Conservation (phyloP, 2,888 invertebrate species). For the Melinaea menophilus region DNA sequence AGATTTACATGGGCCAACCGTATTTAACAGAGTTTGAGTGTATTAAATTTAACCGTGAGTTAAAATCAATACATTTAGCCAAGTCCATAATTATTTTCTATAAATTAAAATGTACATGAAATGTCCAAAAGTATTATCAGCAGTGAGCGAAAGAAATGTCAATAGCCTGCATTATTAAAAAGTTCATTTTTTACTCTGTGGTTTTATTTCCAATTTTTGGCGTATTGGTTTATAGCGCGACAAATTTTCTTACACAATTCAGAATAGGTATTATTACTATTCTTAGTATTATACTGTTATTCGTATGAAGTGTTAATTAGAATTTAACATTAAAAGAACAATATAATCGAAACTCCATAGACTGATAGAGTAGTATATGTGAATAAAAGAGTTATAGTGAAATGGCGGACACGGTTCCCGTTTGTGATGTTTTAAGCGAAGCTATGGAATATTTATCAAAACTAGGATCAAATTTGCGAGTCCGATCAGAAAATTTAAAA, state of each 20-base stretch:
- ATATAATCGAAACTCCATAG: background rate
- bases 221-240: constrained; percentile 27
- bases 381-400: constrained; percentile 30
- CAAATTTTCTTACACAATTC: constrained; percentile 20
- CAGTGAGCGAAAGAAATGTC: constrained; percentile 22
- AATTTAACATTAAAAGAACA: background rate
- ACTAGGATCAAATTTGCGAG: constrained; percentile 62
- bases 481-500: constrained; percentile 60
- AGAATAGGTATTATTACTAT: background rate
- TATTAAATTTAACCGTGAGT: constrained; percentile 17
- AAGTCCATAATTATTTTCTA: background rate
- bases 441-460: constrained; percentile 71
- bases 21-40: constrained; percentile 13
- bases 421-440: constrained; percentile 61
- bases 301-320: background rate
- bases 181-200: constrained; percentile 58
- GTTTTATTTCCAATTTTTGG: constrained; percentile 46
- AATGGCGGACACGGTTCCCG: constrained; percentile 63
- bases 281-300: background rate
- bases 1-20: constrained; percentile 12
- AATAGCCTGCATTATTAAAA: constrained; percentile 23
- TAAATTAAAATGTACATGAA: constrained; percentile 1
- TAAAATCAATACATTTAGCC: constrained; percentile 23
- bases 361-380: constrained; percentile 13
- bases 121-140: background rate